A percentile compares a stretch with the other conserved stretches of the same genome.
Evolutionary conservation across 2,797 vertebrate genomes (phyloP).

Genomic region (Sebastes trivittatus): DNA sequence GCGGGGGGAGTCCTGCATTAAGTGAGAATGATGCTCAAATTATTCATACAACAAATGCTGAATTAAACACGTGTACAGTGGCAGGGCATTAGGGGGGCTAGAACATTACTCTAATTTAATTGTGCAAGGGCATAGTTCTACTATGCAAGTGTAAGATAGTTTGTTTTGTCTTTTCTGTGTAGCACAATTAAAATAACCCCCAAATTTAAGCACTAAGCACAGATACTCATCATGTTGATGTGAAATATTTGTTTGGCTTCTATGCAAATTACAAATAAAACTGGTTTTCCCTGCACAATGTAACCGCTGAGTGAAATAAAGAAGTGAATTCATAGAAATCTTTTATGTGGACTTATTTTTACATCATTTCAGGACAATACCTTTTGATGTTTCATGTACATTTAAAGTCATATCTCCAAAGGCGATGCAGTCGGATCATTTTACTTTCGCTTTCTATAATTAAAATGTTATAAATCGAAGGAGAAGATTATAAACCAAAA

Average conservation of each 20-base stretch:
- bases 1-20: not conserved
- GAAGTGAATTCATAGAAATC: not conserved
- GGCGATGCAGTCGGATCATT: not conserved
- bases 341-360: not conserved
- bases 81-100: not conserved
- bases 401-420: not conserved
- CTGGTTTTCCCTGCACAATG: not conserved
- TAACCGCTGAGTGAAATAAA: not conserved
- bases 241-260: not conserved
- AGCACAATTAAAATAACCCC: not conserved
- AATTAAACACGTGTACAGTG: not conserved
- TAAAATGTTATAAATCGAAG: not conserved
- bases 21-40: not conserved
- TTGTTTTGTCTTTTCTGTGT: not conserved
- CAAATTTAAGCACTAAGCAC: not conserved
- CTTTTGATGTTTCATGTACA: not conserved
- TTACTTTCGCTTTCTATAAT: not conserved
- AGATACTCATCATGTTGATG: not conserved
- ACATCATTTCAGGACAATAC: not conserved
- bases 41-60: not conserved
- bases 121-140: not conserved
- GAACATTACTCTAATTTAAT: not conserved
- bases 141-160: too few relatives aligned
- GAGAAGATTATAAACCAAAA: not conserved
- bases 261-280: not conserved